Base-by-base conservation (phyloP, 2,888 invertebrate genomes). In the Acanthosepion pharaonis region DNA sequence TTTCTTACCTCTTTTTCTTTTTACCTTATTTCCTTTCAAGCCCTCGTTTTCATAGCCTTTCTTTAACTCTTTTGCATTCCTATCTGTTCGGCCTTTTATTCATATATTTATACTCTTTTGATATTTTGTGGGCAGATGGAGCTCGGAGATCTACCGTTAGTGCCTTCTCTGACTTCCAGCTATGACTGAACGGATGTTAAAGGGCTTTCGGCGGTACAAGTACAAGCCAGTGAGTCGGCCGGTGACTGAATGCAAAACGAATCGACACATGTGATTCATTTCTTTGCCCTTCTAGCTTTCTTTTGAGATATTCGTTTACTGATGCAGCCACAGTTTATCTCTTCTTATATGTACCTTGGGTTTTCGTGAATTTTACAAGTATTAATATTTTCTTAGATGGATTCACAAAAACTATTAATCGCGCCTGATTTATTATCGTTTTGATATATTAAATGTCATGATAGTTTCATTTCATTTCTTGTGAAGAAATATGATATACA, bases 141-240 rank as follows among this genome's bases (percentile, higher is more conserved):
- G 78, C n/a, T n/a, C n/a, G 78, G n/a, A n/a, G n/a, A 78, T 33
- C n/a, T n/a, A 33, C n/a, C n/a, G n/a, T 33, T 78, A 15, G 11
- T 78, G 33, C n/a, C 78, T 78, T 78, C 78, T 18, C n/a, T n/a
- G n/a, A 33, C 78, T 78, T 78, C 33, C n/a, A 33, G 78, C 33
- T 78, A n/a, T 78, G 33, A 78, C 78, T 78, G 78, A 78, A 33
- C n/a, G n/a, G 23, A 33, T 78, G 78, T 78, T 78, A 78, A 78
- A 78, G 78, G 78, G 78, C 78, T 78, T 78, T 78, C 78, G 78
- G 78, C 78, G 78, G 78, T 78, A 78, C 78, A 78, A 78, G n/a
- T 33, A 78, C 15, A 78, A 78, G 33, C 78, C 33, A n/a, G 78
- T 78, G 33, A n/a, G 15, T 78, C 78, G n/a, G 18, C 78, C 33